Percentiles rank a stretch among this genome's conserved stretches.
phyloP scores from a whole-genome alignment of 2,113 vertebrate genomes.

The Grallaria varia region DNA sequence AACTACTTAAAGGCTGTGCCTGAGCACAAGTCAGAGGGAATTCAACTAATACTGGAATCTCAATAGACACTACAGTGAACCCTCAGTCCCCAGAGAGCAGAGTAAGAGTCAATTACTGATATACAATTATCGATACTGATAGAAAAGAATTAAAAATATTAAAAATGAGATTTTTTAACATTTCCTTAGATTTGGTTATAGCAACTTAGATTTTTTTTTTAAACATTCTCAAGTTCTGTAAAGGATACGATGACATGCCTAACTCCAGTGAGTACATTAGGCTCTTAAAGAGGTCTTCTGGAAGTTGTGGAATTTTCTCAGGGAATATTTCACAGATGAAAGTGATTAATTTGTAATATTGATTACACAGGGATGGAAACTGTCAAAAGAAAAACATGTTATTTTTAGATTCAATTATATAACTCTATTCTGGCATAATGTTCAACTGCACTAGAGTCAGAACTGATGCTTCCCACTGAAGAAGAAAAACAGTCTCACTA shows the following conservation, averaged over 20 bases:
- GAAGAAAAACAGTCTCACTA: background rate
- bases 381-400: conserved; percentile 67
- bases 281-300: conserved; percentile 98
- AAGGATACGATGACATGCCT: conserved; percentile 99
- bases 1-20: conserved; percentile 2
- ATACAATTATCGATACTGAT: background rate
- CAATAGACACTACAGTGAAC: background rate
- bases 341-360: conserved; percentile 99
- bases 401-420: background rate
- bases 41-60: background rate
- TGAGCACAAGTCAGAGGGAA: background rate
- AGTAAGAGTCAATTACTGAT: background rate
- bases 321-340: conserved; percentile 99
- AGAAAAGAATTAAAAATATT: background rate
- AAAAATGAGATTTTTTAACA: background rate
- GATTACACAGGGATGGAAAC: conserved; percentile 98
- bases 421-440: background rate
- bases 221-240: background rate
- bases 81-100: background rate
- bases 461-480: background rate
- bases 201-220: background rate
- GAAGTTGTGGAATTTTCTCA: conserved; percentile 98
- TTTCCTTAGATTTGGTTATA: background rate
- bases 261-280: conserved; percentile 98
- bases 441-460: background rate